These are phyloP conservation scores for Halyomorpha halys DNA, from an alignment of 1,140 invertebrate genomes.

Conservation along the genomic window DNA sequence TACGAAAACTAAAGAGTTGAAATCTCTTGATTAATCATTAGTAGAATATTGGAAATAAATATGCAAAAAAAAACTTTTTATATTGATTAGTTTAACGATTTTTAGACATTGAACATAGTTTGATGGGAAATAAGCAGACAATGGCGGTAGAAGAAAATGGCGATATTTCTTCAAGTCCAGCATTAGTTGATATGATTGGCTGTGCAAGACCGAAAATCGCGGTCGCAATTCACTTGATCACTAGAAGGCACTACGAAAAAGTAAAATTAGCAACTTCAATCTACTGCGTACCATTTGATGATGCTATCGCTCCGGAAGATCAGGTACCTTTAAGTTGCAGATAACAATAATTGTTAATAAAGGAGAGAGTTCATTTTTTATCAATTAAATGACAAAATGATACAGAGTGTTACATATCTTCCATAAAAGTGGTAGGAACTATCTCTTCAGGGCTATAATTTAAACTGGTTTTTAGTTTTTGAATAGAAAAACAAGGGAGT, in stretches of 20 bases:
- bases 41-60: too few species aligned
- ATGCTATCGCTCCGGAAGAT: not conserved
- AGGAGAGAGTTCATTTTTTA: too few species aligned
- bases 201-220: slow-evolving; percentile 21
- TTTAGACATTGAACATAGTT: slow-evolving; percentile 15
- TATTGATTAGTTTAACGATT: not conserved
- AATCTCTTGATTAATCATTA: too few species aligned
- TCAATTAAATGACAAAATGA: too few species aligned
- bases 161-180: not conserved
- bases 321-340: not conserved
- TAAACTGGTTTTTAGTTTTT: too few species aligned
- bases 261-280: not conserved
- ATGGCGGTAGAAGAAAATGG: not conserved
- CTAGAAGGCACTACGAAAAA: not conserved
- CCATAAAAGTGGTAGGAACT: too few species aligned
- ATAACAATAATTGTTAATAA: too few species aligned
- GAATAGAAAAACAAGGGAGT: too few species aligned
- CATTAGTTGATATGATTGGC: slow-evolving; percentile 21
- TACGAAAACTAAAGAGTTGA: too few species aligned
- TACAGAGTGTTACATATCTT: too few species aligned
- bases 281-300: not conserved
- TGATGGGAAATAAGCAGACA: slow-evolving; percentile 14
- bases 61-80: too few species aligned
- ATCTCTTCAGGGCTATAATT: too few species aligned
- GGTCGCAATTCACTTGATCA: not conserved